phyloP scores from a whole-genome alignment of 2,888 invertebrate species.

The Emesis furor region DNA sequence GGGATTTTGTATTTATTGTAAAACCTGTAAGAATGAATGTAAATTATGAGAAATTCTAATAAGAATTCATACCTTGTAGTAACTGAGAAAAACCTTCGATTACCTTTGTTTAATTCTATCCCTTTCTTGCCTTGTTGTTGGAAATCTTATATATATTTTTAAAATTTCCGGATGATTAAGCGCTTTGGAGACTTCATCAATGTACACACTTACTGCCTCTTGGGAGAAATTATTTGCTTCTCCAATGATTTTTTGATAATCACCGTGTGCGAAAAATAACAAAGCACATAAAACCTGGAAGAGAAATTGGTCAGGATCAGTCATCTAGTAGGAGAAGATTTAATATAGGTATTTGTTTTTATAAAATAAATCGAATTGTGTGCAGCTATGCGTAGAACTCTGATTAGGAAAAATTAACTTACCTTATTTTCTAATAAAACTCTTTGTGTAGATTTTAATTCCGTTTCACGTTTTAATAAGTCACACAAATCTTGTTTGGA shows the following conservation, averaged over 20 bases:
- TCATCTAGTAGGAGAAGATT: too few species aligned
- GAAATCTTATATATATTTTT: constrained; percentile 21
- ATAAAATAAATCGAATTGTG: too few species aligned
- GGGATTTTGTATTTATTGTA: constrained; percentile 32
- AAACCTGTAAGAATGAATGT: constrained; percentile 25
- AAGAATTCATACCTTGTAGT: background rate
- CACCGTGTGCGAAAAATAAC: constrained; percentile 41
- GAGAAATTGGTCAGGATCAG: background rate
- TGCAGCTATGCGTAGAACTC: too few species aligned
- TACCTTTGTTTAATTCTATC: background rate
- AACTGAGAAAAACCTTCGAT: background rate
- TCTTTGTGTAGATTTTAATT: constrained; percentile 11
- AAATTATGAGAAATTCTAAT: too few species aligned
- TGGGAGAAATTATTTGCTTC: constrained; percentile 42
- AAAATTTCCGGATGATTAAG: background rate
- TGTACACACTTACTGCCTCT: constrained; percentile 41
- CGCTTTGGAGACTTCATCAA: constrained; percentile 37
- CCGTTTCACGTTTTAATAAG: background rate
- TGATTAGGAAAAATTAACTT: background rate
- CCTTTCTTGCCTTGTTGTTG: constrained; percentile 27
- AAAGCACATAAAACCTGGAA: constrained; percentile 45
- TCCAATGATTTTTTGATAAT: constrained; percentile 38
- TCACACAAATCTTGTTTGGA: background rate
- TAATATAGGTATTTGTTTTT: too few species aligned
- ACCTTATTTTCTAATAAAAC: constrained; percentile 6